phyloP scores from a whole-genome alignment of 2,113 vertebrate genomes.

The Oncorhynchus mykiss region DNA sequence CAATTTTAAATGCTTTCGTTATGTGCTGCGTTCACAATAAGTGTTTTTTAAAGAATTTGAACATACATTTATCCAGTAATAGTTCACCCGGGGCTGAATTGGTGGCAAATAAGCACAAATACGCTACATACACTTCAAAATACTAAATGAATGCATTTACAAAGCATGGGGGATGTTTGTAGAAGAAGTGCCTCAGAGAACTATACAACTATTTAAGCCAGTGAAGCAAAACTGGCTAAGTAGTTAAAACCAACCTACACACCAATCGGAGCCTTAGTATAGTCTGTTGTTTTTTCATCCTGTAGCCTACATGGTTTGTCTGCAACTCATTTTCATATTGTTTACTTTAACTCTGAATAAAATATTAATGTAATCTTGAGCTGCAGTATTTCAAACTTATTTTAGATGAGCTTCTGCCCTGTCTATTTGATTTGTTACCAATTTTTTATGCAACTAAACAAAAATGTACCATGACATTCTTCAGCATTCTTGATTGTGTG shows the following conservation, averaged over 20 bases:
- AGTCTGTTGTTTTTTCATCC: too few species aligned
- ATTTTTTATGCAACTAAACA: too few species aligned
- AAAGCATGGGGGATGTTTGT: background rate
- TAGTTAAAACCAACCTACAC: background rate
- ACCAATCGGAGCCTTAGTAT: background rate
- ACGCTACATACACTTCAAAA: conserved; percentile 44
- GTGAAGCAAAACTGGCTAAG: background rate
- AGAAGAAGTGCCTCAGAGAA: conserved; percentile 1
- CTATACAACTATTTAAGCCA: background rate
- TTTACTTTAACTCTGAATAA: too few species aligned
- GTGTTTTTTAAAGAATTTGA: conserved; percentile 33
- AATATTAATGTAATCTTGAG: too few species aligned
- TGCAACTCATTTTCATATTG: too few species aligned
- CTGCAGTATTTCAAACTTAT: too few species aligned
- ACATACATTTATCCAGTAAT: conserved; percentile 37
- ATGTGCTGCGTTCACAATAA: conserved; percentile 52
- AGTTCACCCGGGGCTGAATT: conserved; percentile 31
- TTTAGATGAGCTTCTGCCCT: too few species aligned
- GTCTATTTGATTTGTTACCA: too few species aligned
- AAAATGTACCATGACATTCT: too few species aligned
- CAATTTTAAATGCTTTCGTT: conserved; percentile 48
- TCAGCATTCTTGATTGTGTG: too few species aligned
- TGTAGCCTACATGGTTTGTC: too few species aligned
- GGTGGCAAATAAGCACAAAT: conserved; percentile 33
- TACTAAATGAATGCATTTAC: conserved; percentile 42